Conservation (phyloP, 1,140 invertebrate genomes). For the Zaprionus capensis region DNA sequence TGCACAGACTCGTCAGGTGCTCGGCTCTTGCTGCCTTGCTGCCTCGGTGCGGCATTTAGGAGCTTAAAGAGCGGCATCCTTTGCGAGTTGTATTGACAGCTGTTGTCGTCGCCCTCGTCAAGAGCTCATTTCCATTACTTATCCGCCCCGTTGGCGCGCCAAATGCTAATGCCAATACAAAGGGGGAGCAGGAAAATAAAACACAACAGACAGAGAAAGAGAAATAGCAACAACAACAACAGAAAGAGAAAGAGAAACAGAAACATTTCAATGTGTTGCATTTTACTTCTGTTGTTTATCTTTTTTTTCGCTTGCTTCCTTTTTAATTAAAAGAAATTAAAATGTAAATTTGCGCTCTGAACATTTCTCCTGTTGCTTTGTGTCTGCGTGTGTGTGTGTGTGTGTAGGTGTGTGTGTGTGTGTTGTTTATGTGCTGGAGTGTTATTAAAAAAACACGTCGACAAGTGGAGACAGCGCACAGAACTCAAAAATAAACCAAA, state of each 20-base stretch:
- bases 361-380: constrained; percentile 27
- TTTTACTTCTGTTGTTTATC: constrained; percentile 24
- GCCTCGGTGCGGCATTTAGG: constrained; percentile 34
- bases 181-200: constrained; percentile 11
- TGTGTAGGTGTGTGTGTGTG: constrained; percentile 6
- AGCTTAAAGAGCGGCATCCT: constrained; percentile 48
- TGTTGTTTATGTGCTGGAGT: constrained; percentile 48
- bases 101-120: constrained; percentile 49
- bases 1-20: background rate
- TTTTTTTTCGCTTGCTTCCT: constrained; percentile 15
- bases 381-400: constrained; percentile 11
- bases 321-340: constrained; percentile 83
- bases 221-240: constrained; percentile 16
- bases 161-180: constrained; percentile 60
- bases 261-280: constrained; percentile 66
- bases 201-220: constrained; percentile 27
- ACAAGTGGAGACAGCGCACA: constrained; percentile 26
- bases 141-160: constrained; percentile 30
- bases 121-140: constrained; percentile 40
- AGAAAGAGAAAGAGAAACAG: constrained; percentile 10
- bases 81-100: constrained; percentile 76
- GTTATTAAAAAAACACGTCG: constrained; percentile 56
- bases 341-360: constrained; percentile 68
- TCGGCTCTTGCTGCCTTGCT: constrained; percentile 2
- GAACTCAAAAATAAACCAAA: constrained; percentile 70